Percentiles rank a stretch among this genome's conserved stretches.
These are phyloP conservation scores for Caenorhabditis zanzibari DNA, from an alignment of 2,888 invertebrate genomes.

Conservation along the genomic window DNA sequence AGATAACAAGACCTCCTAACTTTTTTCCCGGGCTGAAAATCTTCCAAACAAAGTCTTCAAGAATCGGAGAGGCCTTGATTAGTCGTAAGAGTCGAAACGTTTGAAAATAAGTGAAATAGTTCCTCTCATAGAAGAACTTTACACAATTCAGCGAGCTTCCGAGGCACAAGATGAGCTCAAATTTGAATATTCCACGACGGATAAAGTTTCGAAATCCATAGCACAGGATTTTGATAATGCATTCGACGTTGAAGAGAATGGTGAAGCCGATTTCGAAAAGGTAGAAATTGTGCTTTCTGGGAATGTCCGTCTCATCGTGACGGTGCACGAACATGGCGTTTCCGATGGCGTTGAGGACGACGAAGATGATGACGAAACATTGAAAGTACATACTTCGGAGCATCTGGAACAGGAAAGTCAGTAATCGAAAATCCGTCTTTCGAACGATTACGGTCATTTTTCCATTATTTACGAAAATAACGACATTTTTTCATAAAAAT, in stretches of 20 bases:
- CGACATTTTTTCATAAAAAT: too few species aligned
- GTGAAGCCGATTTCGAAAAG: conserved; percentile 91
- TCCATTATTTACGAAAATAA: too few species aligned
- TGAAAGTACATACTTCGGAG: conserved; percentile 92
- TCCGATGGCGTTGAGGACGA: conserved; percentile 95
- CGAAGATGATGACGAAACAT: conserved; percentile 91
- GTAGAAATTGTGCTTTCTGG: conserved; percentile 77
- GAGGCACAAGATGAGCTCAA: conserved; percentile 93
- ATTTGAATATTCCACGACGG: conserved; percentile 84
- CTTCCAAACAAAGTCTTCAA: conserved; percentile 93
- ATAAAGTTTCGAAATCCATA: conserved; percentile 87
- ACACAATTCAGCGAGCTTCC: conserved; percentile 95
- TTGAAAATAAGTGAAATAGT: conserved; percentile 89
- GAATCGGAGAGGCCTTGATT: conserved; percentile 97
- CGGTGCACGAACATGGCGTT: conserved; percentile 97
- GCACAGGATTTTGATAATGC: conserved; percentile 97
- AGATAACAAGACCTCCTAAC: conserved; percentile 96
- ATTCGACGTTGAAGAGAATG: conserved; percentile 94
- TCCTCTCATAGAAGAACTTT: conserved; percentile 91
- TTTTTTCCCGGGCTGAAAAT: conserved; percentile 91
- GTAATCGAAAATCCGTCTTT: background rate
- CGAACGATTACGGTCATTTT: too few species aligned
- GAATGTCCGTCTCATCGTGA: conserved; percentile 88
- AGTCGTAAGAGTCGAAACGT: conserved; percentile 93
- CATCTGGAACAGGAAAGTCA: conserved; percentile 84